These are phyloP conservation scores for Leucoma salicis DNA, from an alignment of 2,888 invertebrate species.

Conservation along the genomic window DNA sequence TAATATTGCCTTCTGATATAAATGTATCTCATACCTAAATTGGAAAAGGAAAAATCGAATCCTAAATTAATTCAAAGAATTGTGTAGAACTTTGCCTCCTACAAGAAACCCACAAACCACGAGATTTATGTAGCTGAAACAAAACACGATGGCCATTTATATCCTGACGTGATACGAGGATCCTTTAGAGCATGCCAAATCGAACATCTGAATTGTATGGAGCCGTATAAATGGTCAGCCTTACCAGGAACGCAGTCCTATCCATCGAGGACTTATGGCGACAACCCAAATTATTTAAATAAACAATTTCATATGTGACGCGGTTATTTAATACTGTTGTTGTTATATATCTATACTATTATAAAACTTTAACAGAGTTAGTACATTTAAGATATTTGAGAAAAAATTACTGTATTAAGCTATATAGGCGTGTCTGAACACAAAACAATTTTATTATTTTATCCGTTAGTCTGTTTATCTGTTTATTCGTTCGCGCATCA, in stretches of 20 bases:
- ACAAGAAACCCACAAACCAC: constrained; percentile 18
- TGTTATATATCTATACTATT: too few species aligned
- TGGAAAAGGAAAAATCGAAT: constrained; percentile 1
- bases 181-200: constrained; percentile 33
- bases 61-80: constrained; percentile 5
- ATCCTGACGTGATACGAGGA: constrained; percentile 15
- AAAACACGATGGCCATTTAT: constrained; percentile 21
- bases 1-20: too few species aligned
- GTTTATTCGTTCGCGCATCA: too few species aligned
- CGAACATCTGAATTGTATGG: constrained; percentile 32
- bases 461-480: too few species aligned
- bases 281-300: constrained; percentile 15
- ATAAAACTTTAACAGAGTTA: too few species aligned
- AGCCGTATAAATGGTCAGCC: constrained; percentile 31
- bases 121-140: constrained; percentile 17
- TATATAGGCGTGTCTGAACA: too few species aligned
- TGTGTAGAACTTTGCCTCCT: constrained; percentile 5
- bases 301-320: constrained; percentile 7
- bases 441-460: constrained; percentile 1
- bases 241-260: constrained; percentile 23
- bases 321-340: too few species aligned
- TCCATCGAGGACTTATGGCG: constrained; percentile 12
- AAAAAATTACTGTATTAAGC: too few species aligned
- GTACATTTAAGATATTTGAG: too few species aligned
- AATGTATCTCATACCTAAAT: constrained; percentile 4